Base-by-base conservation (phyloP, 2,888 invertebrate genomes). In the Cotesia congregata region DNA sequence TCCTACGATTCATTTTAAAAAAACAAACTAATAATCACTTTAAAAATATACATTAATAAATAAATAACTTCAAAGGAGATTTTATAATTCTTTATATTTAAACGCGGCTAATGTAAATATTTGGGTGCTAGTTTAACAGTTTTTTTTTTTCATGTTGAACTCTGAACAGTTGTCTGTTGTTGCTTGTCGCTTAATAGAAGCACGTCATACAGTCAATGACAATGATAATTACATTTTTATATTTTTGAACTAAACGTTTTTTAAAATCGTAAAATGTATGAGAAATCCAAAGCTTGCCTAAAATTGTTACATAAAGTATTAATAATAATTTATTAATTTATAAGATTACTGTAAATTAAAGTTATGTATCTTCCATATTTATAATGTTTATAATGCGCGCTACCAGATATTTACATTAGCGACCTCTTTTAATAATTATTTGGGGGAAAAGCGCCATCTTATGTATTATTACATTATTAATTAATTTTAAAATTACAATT, bases 41-140 rank as follows among this genome's bases (percentile, higher is more conserved):
- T 65, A 41, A 70, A 41, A 70, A n/a, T 65, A 50, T 50, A 50
- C 12, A 50, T 50, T 50, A 50, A 50, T 12, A 12, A 50, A 7
- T 50, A 12, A 50, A 50, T 50, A 50, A 50, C 12, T 12, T 50
- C 12, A 50, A 12, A 9, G 9, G 3, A 9, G 9, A 12, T 50
- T 50, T 12, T 50, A 12, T 50, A 50, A 50, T 12, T 12, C 4
- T 6, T 50, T 50, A 30, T 50, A 0, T 50, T 50, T 50, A 50
- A 50, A 50, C 12, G 50, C 50, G 50, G 12, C 50, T 12, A 50
- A 50, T 50, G 50, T 50, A 50, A 50, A 50, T 50, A 50, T 50
- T 50, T 12, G 50, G 7, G 50, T 12, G 1, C 50, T 50, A 50
- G 50, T 3, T 50, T 12, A 50, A 50, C 1, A 12, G 50, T 12